These are phyloP conservation scores for Oligia fasciuncula DNA, from an alignment of 2,888 invertebrate species.

Conservation along the genomic window DNA sequence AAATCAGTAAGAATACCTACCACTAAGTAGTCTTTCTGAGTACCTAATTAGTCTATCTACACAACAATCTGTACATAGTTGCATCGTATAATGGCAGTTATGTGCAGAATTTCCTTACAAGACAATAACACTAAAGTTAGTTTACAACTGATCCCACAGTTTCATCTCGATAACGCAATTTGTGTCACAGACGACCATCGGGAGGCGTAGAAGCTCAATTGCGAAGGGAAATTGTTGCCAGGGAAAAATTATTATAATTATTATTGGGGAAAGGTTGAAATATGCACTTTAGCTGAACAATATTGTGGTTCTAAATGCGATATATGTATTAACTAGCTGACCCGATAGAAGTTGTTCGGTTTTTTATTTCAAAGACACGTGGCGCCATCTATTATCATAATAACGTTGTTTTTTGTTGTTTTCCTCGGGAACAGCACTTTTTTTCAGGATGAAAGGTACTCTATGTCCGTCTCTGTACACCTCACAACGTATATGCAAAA, in stretches of 20 bases:
- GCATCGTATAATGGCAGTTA: constrained; percentile 40
- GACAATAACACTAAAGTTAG: constrained; percentile 72
- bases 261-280: constrained; percentile 9
- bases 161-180: constrained; percentile 76
- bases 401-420: too few species aligned
- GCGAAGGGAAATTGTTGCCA: constrained; percentile 52
- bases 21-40: background rate
- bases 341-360: too few species aligned
- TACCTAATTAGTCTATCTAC: background rate
- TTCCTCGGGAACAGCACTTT: too few species aligned
- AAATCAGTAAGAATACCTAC: background rate
- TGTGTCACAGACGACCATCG: constrained; percentile 70
- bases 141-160: constrained; percentile 69
- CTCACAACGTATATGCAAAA: too few species aligned
- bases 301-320: background rate
- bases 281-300: constrained; percentile 1
- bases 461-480: too few species aligned
- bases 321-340: background rate
- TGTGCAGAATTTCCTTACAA: constrained; percentile 62
- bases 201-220: constrained; percentile 71
- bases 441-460: too few species aligned
- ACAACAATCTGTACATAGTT: constrained; percentile 22
- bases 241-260: too few species aligned
- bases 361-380: too few species aligned
- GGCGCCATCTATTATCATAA: too few species aligned